A percentile compares a stretch with the other conserved stretches of the same genome.
phyloP scores from a whole-genome alignment of 1,140 invertebrate genomes.

The Helicoverpa armigera region DNA sequence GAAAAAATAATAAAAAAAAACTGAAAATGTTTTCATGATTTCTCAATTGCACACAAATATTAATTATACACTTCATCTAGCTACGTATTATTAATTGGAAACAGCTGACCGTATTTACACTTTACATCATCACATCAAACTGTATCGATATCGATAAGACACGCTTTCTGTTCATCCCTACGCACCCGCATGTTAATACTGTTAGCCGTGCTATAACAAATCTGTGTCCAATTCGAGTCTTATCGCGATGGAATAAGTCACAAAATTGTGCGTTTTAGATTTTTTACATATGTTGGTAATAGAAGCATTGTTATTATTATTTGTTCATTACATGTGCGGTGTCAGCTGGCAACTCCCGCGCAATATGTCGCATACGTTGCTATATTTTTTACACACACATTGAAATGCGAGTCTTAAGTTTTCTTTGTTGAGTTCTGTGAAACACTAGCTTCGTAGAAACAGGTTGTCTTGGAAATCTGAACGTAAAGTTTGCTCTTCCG shows the following conservation, averaged over 20 bases:
- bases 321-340: conserved; percentile 52
- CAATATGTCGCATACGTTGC: conserved; percentile 32
- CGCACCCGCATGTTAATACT: conserved; percentile 68
- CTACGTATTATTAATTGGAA: not conserved
- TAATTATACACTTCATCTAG: not conserved
- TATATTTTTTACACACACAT: conserved; percentile 36
- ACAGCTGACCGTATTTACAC: not conserved
- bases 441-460: conserved; percentile 18
- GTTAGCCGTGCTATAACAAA: conserved; percentile 63
- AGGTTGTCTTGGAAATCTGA: conserved; percentile 38
- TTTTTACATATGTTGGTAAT: conserved; percentile 9
- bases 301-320: conserved; percentile 53
- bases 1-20: not conserved
- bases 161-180: conserved; percentile 48
- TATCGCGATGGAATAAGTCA: conserved; percentile 60
- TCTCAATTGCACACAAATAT: not conserved
- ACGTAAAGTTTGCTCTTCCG: conserved; percentile 13
- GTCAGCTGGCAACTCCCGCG: conserved; percentile 62
- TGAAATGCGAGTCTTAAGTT: conserved; percentile 13
- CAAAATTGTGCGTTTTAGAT: conserved; percentile 42
- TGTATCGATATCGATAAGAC: conserved; percentile 61
- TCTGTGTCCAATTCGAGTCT: conserved; percentile 52
- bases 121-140: not conserved
- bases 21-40: no score
- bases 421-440: conserved; percentile 44